Conservation (phyloP, 2,113 vertebrate genomes). For the Leuciscus idus region DNA sequence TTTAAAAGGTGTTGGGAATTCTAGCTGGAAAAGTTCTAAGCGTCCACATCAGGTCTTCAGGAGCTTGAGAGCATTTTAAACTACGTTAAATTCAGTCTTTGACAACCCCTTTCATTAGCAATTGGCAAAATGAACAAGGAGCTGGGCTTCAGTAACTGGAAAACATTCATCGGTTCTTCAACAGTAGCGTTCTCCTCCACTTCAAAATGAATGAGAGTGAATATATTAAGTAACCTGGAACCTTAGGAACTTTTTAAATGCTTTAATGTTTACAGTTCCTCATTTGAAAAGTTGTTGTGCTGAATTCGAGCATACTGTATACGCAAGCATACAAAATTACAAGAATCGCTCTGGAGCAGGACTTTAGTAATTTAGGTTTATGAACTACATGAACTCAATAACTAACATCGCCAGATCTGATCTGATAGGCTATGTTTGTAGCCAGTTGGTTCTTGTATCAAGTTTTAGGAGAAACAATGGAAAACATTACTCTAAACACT, state of each 20-base stretch:
- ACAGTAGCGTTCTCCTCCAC: not conserved
- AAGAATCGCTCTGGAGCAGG: not conserved
- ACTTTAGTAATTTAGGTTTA: not conserved
- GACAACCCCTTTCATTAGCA: constrained; percentile 36
- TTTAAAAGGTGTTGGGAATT: not conserved
- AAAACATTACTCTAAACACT: not conserved
- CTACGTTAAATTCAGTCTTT: constrained; percentile 7
- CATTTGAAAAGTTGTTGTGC: not conserved
- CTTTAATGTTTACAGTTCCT: constrained; percentile 3
- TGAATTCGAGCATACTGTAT: not conserved
- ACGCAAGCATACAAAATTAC: not conserved
- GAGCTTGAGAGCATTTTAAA: constrained; percentile 17
- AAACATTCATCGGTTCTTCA: constrained; percentile 16
- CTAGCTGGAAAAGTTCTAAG: not conserved
- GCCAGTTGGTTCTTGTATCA: not conserved
- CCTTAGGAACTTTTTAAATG: not conserved
- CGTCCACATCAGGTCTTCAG: not conserved
- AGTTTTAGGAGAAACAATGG: not conserved
- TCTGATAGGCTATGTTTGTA: not conserved
- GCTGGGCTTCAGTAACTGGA: constrained; percentile 3
- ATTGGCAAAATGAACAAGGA: constrained; percentile 29
- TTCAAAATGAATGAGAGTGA: constrained; percentile 28
- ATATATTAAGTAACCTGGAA: constrained; percentile 15
- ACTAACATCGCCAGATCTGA: not conserved
- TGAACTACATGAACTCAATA: not conserved